Conservation (phyloP, 2,113 vertebrate species). For the Gallinago undulata region DNA sequence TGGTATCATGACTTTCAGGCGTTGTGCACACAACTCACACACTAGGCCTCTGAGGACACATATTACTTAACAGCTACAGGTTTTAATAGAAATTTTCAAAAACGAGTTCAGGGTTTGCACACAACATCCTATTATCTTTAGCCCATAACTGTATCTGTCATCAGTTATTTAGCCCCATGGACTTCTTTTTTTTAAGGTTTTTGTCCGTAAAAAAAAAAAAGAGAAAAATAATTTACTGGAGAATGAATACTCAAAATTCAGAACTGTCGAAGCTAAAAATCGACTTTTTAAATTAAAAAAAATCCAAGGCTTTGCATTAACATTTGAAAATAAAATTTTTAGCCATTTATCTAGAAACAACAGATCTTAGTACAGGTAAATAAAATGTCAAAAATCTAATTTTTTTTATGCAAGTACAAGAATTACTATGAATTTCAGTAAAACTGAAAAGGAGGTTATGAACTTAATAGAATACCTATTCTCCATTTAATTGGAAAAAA, state of each 20-base stretch:
- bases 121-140: not conserved
- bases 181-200: not conserved
- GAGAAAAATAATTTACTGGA: not conserved
- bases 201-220: not conserved
- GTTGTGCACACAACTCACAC: not conserved
- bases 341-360: not conserved
- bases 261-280: not conserved
- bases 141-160: not conserved
- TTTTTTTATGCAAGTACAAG: not conserved
- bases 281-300: not conserved
- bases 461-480: not conserved
- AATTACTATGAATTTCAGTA: not conserved
- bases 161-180: not conserved
- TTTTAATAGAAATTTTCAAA: not conserved
- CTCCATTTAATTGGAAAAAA: not conserved
- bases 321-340: not conserved
- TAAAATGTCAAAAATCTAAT: not conserved
- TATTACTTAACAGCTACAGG: not conserved
- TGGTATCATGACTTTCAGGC: not conserved
- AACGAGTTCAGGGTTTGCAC: not conserved
- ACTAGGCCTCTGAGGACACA: not conserved
- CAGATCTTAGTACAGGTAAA: not conserved
- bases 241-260: not conserved
- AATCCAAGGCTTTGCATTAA: not conserved
- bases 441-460: not conserved